phyloP scores from a whole-genome alignment of 1,140 invertebrate genomes.

The Ganaspis sp. region DNA sequence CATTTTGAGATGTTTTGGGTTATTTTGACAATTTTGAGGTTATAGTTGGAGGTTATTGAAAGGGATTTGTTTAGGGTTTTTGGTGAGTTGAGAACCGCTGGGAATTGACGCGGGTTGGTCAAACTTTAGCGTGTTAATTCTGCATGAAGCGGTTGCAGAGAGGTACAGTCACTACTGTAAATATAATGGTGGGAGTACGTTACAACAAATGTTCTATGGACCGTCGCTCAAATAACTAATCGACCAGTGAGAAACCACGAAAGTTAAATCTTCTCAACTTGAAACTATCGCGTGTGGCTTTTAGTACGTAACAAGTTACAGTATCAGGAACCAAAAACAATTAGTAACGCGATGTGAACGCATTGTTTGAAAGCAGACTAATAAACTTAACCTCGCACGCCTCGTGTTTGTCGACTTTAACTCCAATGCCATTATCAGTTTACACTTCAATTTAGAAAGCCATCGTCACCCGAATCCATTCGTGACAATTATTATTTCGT shows the following conservation, averaged over 20 bases:
- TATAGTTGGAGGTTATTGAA: too few relatives aligned
- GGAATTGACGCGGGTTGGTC: constrained; percentile 45
- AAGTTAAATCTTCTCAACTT: constrained; percentile 20
- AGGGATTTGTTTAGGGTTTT: neutral
- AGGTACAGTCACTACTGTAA: constrained; percentile 33
- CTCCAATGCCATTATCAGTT: too few relatives aligned
- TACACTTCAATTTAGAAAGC: too few relatives aligned
- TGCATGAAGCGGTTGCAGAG: constrained; percentile 44
- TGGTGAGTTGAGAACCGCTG: constrained; percentile 47
- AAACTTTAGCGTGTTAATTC: constrained; percentile 59
- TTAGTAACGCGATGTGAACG: neutral
- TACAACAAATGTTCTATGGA: neutral
- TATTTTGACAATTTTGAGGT: too few relatives aligned
- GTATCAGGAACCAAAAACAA: neutral
- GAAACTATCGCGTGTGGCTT: neutral
- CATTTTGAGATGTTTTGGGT: too few relatives aligned
- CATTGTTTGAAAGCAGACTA: too few relatives aligned
- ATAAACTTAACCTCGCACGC: too few relatives aligned
- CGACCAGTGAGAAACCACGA: constrained; percentile 5
- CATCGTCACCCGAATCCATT: too few relatives aligned
- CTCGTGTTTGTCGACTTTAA: too few relatives aligned
- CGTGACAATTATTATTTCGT: too few relatives aligned
- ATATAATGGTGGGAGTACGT: neutral
- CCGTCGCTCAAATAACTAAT: constrained; percentile 2
- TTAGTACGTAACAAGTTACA: neutral